Conservation (phyloP, 2,888 invertebrate species). For the Erpobdella octoculata region DNA sequence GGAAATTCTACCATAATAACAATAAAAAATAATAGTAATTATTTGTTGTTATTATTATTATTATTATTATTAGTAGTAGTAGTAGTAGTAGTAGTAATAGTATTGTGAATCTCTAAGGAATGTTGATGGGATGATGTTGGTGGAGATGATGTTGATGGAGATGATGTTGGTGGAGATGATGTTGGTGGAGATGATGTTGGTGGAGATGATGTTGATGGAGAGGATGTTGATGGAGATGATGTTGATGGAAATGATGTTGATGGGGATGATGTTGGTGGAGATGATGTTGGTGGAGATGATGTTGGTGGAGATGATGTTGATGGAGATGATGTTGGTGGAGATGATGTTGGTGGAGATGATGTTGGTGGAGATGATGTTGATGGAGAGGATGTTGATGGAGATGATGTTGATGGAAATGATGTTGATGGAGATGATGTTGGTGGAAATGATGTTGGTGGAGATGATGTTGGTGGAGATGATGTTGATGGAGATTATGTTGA, state of each 20-base stretch:
- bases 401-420: background rate
- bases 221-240: slow-evolving; percentile 3
- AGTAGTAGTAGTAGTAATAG: too few relatives aligned
- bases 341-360: too few relatives aligned
- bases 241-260: background rate
- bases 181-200: background rate
- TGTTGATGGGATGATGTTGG: background rate
- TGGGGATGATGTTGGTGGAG: slow-evolving; percentile 2
- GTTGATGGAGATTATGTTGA: background rate
- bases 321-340: slow-evolving; percentile 12
- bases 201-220: background rate
- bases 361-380: too few relatives aligned
- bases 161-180: background rate
- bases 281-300: background rate
- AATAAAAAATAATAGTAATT: too few relatives aligned
- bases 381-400: background rate
- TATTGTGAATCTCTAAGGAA: too few relatives aligned
- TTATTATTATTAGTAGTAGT: too few relatives aligned
- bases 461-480: background rate
- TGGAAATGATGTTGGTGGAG: background rate
- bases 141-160: background rate
- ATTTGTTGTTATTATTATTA: too few relatives aligned
- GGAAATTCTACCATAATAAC: too few relatives aligned
- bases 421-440: background rate
- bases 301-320: slow-evolving; percentile 21